A percentile compares a stretch with the other conserved stretches of the same genome.
These are phyloP conservation scores for Arion vulgaris DNA, from an alignment of 1,140 invertebrate genomes.

Conservation along the genomic window DNA sequence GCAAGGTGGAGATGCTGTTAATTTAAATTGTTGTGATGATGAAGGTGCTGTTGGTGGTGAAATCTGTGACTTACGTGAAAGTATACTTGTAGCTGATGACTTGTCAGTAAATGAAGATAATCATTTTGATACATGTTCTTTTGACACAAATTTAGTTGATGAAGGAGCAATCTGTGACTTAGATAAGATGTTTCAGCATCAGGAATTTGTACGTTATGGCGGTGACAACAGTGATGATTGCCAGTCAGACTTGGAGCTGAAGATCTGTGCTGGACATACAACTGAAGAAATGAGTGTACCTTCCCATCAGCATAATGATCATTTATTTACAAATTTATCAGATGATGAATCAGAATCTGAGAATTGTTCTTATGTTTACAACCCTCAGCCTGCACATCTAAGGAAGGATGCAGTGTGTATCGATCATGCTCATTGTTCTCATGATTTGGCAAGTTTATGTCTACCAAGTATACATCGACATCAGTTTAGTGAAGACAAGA, in stretches of 20 bases:
- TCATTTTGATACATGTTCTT: not conserved
- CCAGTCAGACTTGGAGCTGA: not conserved
- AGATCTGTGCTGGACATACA: not conserved
- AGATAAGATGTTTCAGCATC: slow-evolving; percentile 42
- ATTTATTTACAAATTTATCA: not conserved
- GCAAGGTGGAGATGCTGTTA: not conserved
- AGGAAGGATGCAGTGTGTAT: not conserved
- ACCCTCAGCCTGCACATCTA: not conserved
- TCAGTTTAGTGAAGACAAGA: not conserved
- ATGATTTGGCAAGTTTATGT: not conserved
- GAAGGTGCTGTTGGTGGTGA: slow-evolving; percentile 4
- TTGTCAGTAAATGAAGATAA: not conserved
- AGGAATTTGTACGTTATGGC: slow-evolving; percentile 31
- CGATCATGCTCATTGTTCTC: not conserved
- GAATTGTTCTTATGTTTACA: slow-evolving; percentile 19
- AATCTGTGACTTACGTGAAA: not conserved
- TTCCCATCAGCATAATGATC: not conserved
- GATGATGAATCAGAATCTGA: slow-evolving; percentile 34
- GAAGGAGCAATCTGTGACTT: slow-evolving; percentile 54
- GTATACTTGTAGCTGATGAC: not conserved
- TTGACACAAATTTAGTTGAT: slow-evolving; percentile 47
- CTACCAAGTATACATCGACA: not conserved
- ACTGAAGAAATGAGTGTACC: not conserved
- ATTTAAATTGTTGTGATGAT: not conserved
- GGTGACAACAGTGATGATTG: slow-evolving; percentile 8